These are phyloP conservation scores for Sericinus montela DNA, from an alignment of 2,888 invertebrate species.

Conservation along the genomic window DNA sequence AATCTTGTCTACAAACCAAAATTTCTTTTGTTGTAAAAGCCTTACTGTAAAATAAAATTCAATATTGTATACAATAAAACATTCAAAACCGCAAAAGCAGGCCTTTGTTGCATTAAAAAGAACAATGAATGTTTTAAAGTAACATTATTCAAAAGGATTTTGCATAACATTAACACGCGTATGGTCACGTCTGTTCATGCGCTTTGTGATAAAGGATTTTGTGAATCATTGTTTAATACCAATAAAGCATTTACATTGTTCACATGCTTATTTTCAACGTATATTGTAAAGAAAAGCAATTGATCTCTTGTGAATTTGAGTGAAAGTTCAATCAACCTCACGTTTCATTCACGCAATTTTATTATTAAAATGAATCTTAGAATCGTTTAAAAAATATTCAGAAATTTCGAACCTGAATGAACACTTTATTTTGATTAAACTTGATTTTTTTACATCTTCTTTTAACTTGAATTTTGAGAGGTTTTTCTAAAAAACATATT, in stretches of 20 bases:
- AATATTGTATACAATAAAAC: too few relatives aligned
- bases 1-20: not conserved
- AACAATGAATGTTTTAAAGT: not conserved
- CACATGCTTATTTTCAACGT: not conserved
- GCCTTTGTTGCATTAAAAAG: not conserved
- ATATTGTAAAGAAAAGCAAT: not conserved
- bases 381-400: not conserved
- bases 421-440: too few relatives aligned
- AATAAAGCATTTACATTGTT: not conserved
- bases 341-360: too few relatives aligned
- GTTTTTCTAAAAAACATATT: too few relatives aligned
- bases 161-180: not conserved
- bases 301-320: not conserved
- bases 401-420: too few relatives aligned
- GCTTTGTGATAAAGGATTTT: not conserved
- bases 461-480: too few relatives aligned
- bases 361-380: too few relatives aligned
- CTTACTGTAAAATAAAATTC: too few relatives aligned
- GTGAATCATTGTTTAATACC: not conserved
- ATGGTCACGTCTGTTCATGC: not conserved
- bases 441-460: too few relatives aligned
- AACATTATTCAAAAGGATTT: not conserved
- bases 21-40: too few relatives aligned
- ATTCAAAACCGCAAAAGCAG: not conserved
- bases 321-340: too few relatives aligned